These are phyloP conservation scores for Eptesicus fuscus DNA, from an alignment of 2,113 vertebrate species.

Conservation along the genomic window DNA sequence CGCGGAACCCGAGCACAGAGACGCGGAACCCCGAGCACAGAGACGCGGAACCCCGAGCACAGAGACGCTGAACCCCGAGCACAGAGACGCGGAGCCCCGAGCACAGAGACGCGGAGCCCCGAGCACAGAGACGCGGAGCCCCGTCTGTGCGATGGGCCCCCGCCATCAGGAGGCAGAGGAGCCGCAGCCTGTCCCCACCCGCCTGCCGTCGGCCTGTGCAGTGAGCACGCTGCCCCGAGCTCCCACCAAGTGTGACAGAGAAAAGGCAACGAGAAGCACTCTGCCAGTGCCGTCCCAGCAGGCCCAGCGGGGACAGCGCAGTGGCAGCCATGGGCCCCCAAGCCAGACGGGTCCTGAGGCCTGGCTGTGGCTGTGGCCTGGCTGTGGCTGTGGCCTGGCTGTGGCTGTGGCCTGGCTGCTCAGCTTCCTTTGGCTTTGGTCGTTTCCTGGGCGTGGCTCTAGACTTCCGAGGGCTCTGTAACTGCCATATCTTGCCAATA, in stretches of 20 bases:
- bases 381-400: too few relatives aligned
- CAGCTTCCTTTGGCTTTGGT: background rate
- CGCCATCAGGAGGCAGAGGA: background rate
- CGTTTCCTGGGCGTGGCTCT: background rate
- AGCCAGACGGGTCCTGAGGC: background rate
- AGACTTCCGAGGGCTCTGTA: background rate
- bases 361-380: background rate
- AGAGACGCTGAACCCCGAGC: too few relatives aligned
- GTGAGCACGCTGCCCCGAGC: background rate
- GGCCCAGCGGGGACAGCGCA: background rate
- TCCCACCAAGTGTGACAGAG: background rate
- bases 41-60: background rate
- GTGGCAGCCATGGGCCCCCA: background rate
- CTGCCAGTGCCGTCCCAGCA: background rate
- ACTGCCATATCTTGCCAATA: background rate
- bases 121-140: too few relatives aligned
- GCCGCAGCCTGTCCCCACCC: background rate
- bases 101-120: too few relatives aligned
- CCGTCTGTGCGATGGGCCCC: too few relatives aligned
- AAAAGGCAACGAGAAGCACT: background rate
- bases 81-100: too few relatives aligned
- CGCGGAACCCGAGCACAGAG: too few relatives aligned
- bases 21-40: too few relatives aligned
- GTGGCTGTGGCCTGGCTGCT: background rate
- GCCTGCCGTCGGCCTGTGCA: background rate